A percentile compares a stretch with the other conserved stretches of the same genome.
These are phyloP conservation scores for Amorpha juglandis DNA, from an alignment of 2,888 invertebrate genomes.

Conservation along the genomic window DNA sequence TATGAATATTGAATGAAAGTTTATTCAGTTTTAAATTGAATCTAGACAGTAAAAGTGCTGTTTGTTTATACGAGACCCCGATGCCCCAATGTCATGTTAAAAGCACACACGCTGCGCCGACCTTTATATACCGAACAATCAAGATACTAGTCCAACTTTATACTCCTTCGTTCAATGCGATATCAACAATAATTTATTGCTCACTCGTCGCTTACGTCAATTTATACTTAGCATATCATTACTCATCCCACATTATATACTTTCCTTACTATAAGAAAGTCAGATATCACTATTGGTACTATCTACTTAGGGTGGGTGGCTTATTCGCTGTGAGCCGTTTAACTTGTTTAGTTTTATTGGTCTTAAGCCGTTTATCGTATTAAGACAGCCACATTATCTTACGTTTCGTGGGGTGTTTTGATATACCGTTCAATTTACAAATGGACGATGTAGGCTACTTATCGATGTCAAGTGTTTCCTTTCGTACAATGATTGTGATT, in stretches of 20 bases:
- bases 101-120: slow-evolving; percentile 31
- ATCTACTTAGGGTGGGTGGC: slow-evolving; percentile 58
- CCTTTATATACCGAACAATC: slow-evolving; percentile 13
- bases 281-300: slow-evolving; percentile 58
- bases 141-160: slow-evolving; percentile 42
- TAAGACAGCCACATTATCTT: slow-evolving; percentile 68
- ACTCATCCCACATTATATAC: slow-evolving; percentile 52
- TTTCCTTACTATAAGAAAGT: slow-evolving; percentile 39
- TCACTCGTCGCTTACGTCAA: slow-evolving; percentile 57
- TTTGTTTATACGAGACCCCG: slow-evolving; percentile 9
- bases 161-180: slow-evolving; percentile 46
- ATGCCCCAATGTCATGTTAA: slow-evolving; percentile 10
- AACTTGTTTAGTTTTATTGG: slow-evolving; percentile 81
- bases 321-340: slow-evolving; percentile 69
- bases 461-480: slow-evolving; percentile 37
- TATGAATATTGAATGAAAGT: not conserved
- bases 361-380: slow-evolving; percentile 76
- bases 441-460: slow-evolving; percentile 47
- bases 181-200: slow-evolving; percentile 56
- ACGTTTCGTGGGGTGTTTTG: slow-evolving; percentile 65
- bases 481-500: slow-evolving; percentile 18
- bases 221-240: slow-evolving; percentile 56
- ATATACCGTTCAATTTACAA: slow-evolving; percentile 67
- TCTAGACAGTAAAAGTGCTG: not conserved
- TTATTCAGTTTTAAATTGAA: not conserved